Conservation (phyloP, 92 coral and sea anemone genomes). For the Zoanthus sansibaricus region DNA sequence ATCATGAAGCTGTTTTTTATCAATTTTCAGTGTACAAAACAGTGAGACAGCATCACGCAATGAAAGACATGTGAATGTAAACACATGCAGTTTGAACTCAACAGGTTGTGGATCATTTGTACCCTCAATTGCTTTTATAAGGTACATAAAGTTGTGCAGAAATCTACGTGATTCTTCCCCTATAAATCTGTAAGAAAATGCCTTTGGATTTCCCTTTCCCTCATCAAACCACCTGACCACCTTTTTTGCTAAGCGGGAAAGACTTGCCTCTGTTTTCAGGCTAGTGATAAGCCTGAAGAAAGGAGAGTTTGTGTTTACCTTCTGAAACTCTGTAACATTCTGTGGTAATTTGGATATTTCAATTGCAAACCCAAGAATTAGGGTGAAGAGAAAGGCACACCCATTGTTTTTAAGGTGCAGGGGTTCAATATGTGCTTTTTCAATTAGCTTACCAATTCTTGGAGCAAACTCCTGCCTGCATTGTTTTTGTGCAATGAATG, state of each 20-base stretch:
- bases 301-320: slow-evolving; percentile 5
- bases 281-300: slow-evolving; percentile 7
- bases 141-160: slow-evolving; percentile 70
- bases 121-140: slow-evolving; percentile 52
- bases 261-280: slow-evolving; percentile 19
- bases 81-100: slow-evolving; percentile 53
- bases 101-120: slow-evolving; percentile 41
- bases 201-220: slow-evolving; percentile 53
- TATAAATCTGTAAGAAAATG: slow-evolving; percentile 64
- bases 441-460: slow-evolving; percentile 56
- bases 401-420: slow-evolving; percentile 60
- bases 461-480: slow-evolving; percentile 59
- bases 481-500: slow-evolving; percentile 50
- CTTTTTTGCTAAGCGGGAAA: slow-evolving; percentile 53
- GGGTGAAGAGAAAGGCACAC: slow-evolving; percentile 50
- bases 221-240: slow-evolving; percentile 64
- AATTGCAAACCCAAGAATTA: slow-evolving; percentile 26
- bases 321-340: background rate
- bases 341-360: background rate
- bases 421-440: slow-evolving; percentile 56
- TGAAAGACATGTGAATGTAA: slow-evolving; percentile 51
- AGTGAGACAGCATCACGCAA: slow-evolving; percentile 61
- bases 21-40: slow-evolving; percentile 53
- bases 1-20: slow-evolving; percentile 31
- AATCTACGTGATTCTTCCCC: slow-evolving; percentile 68